These are phyloP conservation scores for Capromys pilorides DNA, from an alignment of 2,797 vertebrate genomes.

Conservation along the genomic window DNA sequence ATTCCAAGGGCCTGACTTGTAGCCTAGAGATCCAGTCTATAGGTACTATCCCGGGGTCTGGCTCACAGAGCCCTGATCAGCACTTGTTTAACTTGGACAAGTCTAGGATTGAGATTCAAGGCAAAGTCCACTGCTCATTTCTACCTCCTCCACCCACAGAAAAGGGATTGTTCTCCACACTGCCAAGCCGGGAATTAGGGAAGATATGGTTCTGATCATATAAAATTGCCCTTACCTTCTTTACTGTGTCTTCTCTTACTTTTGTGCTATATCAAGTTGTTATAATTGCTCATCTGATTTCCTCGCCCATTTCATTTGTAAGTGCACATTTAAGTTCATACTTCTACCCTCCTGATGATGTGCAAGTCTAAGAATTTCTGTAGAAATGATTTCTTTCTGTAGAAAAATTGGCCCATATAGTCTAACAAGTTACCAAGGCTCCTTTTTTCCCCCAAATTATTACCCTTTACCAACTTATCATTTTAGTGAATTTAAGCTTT, in stretches of 20 bases:
- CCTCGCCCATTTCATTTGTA: not conserved
- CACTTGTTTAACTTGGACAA: not conserved
- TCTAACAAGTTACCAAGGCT: not conserved
- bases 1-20: not conserved
- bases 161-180: not conserved
- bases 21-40: not conserved
- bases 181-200: not conserved
- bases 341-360: too few species aligned
- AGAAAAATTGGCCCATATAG: slow-evolving; percentile 14
- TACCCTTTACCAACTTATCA: not conserved
- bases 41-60: not conserved
- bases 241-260: too few species aligned
- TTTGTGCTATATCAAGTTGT: not conserved
- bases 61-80: not conserved
- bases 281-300: not conserved
- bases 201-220: too few species aligned
- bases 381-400: not conserved
- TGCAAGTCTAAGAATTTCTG: too few species aligned
- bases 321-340: not conserved
- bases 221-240: not conserved
- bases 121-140: not conserved
- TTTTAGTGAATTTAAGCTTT: not conserved
- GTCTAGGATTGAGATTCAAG: not conserved
- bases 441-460: not conserved
- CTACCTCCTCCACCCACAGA: not conserved